Percentiles rank a stretch among this genome's conserved stretches.
Evolutionary conservation across 2,797 vertebrate species (phyloP).

Genomic region (Pseudochromis fuscus): DNA sequence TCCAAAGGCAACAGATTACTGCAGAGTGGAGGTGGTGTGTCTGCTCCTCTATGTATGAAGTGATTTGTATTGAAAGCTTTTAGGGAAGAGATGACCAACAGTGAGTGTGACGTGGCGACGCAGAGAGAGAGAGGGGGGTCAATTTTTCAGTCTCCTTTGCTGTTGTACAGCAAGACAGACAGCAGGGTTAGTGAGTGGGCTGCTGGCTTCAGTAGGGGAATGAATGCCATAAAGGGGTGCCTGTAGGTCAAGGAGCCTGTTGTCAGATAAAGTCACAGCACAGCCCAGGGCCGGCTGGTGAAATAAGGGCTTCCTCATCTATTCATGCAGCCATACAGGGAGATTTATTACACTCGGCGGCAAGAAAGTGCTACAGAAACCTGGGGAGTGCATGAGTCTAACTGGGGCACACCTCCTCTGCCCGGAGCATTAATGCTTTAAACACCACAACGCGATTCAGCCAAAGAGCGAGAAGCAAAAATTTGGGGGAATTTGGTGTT

Average conservation of each 20-base stretch:
- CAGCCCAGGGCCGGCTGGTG: slow-evolving; percentile 60
- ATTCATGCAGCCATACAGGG: slow-evolving; percentile 51
- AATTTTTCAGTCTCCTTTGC: slow-evolving; percentile 45
- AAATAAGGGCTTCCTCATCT: slow-evolving; percentile 58
- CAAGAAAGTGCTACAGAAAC: slow-evolving; percentile 32
- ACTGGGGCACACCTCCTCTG: slow-evolving; percentile 42
- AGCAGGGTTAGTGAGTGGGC: slow-evolving; percentile 49
- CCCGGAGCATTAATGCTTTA: slow-evolving; percentile 26
- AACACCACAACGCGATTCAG: slow-evolving; percentile 22
- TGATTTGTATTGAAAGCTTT: slow-evolving; percentile 60
- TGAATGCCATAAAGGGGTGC: slow-evolving; percentile 65
- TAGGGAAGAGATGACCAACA: slow-evolving; percentile 41
- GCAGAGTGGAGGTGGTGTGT: slow-evolving; percentile 45
- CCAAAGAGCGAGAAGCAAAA: background rate
- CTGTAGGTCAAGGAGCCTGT: slow-evolving; percentile 78
- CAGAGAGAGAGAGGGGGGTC: slow-evolving; percentile 27
- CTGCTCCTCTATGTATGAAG: slow-evolving; percentile 44
- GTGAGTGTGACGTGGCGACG: slow-evolving; percentile 25
- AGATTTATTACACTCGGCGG: slow-evolving; percentile 66
- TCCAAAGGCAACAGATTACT: slow-evolving; percentile 67
- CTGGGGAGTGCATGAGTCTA: slow-evolving; percentile 21
- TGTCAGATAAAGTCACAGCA: slow-evolving; percentile 80
- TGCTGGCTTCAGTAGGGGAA: slow-evolving; percentile 53
- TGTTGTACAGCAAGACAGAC: slow-evolving; percentile 37
- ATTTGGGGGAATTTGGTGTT: slow-evolving; percentile 15